A percentile compares a stretch with the other conserved stretches of the same genome.
These are phyloP conservation scores for Lordiphosa fenestrarum DNA, from an alignment of 2,888 invertebrate species.

Conservation along the genomic window DNA sequence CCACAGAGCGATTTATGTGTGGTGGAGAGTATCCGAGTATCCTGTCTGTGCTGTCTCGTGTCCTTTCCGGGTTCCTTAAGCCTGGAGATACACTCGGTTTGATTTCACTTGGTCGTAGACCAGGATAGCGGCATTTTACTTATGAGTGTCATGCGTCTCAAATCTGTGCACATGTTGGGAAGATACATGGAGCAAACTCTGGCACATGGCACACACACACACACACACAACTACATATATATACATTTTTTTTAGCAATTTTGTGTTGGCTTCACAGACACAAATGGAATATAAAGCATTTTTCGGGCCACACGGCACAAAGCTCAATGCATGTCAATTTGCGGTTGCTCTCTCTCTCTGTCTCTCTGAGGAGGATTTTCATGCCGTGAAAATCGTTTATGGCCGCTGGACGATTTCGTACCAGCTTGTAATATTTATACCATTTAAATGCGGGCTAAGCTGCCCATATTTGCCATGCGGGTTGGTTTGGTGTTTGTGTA, in stretches of 20 bases:
- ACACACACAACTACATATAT: conserved; percentile 1
- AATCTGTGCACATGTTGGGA: conserved; percentile 51
- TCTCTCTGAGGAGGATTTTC: conserved; percentile 16
- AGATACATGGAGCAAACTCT: conserved; percentile 34
- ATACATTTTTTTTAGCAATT: conserved; percentile 16
- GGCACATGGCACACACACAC: conserved; percentile 6
- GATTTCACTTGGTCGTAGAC: conserved; percentile 36
- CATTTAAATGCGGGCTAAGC: conserved; percentile 55
- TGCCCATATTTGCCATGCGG: conserved; percentile 27
- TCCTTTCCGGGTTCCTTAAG: conserved; percentile 23
- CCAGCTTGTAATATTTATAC: conserved; percentile 48
- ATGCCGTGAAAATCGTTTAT: conserved; percentile 51
- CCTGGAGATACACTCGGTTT: conserved; percentile 35
- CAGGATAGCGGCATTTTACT: conserved; percentile 52
- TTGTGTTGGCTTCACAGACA: conserved; percentile 9
- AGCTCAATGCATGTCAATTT: conserved; percentile 63
- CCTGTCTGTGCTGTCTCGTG: conserved; percentile 9
- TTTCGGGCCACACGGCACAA: conserved; percentile 17
- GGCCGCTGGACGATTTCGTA: conserved; percentile 23
- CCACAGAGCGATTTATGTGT: conserved; percentile 28
- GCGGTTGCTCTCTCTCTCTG: conserved; percentile 41
- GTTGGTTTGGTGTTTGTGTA: conserved; percentile 15
- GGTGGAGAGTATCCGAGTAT: conserved; percentile 5
- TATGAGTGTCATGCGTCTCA: conserved; percentile 61
- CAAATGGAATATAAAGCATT: conserved; percentile 16